A percentile compares a stretch with the other conserved stretches of the same genome.
Conservation (phyloP, 2,888 invertebrate species). For the Baronia brevicornis region DNA sequence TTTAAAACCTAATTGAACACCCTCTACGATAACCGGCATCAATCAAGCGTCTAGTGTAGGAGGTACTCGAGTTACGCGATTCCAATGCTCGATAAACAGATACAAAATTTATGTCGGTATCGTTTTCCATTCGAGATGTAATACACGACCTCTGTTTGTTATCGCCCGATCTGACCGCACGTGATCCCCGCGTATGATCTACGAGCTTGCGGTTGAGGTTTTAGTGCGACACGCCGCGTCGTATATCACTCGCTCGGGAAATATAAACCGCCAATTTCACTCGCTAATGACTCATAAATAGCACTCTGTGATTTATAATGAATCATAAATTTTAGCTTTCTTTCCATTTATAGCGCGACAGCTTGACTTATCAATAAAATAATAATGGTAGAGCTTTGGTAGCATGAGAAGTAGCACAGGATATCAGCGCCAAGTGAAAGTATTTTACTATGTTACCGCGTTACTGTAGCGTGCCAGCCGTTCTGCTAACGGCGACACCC, state of each 20-base stretch:
- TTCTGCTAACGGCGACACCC: no score
- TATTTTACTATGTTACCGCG: no score
- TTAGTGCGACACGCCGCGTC: no score
- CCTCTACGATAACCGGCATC: slow-evolving; percentile 20
- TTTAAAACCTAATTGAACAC: slow-evolving; percentile 21
- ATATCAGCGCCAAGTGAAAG: no score
- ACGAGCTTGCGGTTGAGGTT: slow-evolving; percentile 19
- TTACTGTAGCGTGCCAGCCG: no score
- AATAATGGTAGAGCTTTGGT: no score
- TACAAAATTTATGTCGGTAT: slow-evolving; percentile 55
- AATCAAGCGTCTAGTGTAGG: slow-evolving; percentile 19
- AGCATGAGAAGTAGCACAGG: no score
- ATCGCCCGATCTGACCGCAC: slow-evolving; percentile 44
- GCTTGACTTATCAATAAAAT: no score
- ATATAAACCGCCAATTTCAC: no score
- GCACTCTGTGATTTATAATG: slow-evolving; percentile 19
- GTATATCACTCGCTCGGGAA: no score
- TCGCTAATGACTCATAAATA: no score
- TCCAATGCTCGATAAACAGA: slow-evolving; percentile 46
- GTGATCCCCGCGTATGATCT: slow-evolving; percentile 30
- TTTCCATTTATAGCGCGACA: no score
- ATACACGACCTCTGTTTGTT: slow-evolving; percentile 35
- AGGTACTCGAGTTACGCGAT: slow-evolving; percentile 49
- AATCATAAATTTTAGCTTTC: slow-evolving; percentile 7
- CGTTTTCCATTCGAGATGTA: slow-evolving; percentile 31